Evolutionary conservation across 2,113 vertebrate species (phyloP).

Genomic region (Tenrec ecaudatus): DNA sequence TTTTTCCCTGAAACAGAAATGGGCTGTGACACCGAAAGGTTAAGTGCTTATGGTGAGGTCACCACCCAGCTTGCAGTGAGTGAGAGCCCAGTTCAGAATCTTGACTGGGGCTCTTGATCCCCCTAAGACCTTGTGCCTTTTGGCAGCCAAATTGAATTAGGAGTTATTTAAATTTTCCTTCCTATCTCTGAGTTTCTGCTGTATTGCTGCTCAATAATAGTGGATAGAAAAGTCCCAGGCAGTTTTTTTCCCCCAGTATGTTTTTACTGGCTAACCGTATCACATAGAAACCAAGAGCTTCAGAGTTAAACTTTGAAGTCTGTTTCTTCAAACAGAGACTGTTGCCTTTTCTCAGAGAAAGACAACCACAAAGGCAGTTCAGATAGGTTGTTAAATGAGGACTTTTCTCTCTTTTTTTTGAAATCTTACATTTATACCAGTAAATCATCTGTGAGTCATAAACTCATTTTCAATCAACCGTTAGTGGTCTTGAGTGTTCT

Average conservation of each 20-base stretch:
- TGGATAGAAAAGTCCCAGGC: neutral
- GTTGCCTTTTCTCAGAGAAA: slow-evolving; percentile 74
- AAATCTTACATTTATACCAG: slow-evolving; percentile 80
- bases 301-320: neutral
- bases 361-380: slow-evolving; percentile 82
- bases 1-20: slow-evolving; percentile 64
- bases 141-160: slow-evolving; percentile 69
- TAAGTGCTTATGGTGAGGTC: slow-evolving; percentile 69
- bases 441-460: slow-evolving; percentile 89
- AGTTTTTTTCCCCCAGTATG: neutral
- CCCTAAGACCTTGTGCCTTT: slow-evolving; percentile 3
- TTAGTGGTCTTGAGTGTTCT: slow-evolving; percentile 87
- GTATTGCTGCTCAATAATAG: slow-evolving; percentile 42
- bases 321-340: slow-evolving; percentile 28
- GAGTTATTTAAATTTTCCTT: slow-evolving; percentile 60
- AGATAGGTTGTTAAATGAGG: slow-evolving; percentile 79
- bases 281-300: slow-evolving; percentile 47
- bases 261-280: slow-evolving; percentile 42
- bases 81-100: neutral
- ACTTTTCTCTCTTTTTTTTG: slow-evolving; percentile 51
- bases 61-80: slow-evolving; percentile 40
- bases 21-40: slow-evolving; percentile 71
- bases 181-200: slow-evolving; percentile 47
- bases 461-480: slow-evolving; percentile 80
- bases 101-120: neutral